phyloP scores from a whole-genome alignment of 2,797 vertebrate genomes.

The Helostoma temminkii region DNA sequence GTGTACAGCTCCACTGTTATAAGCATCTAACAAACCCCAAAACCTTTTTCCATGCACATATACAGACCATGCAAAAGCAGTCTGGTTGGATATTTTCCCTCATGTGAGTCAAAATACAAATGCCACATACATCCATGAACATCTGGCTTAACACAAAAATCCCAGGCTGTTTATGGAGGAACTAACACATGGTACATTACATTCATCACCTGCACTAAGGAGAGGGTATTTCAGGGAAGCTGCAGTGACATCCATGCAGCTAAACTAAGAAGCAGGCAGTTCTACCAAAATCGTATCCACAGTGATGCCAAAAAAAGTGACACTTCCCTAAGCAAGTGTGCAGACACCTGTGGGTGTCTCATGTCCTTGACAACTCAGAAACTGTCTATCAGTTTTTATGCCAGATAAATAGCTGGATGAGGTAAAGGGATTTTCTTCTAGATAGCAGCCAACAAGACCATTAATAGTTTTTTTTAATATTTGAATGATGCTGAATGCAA shows the following conservation, averaged over 20 bases:
- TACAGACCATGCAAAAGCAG: conserved; percentile 27
- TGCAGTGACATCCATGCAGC: conserved; percentile 32
- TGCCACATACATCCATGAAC: conserved; percentile 25
- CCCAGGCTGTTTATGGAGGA: conserved; percentile 35
- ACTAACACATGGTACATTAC: conserved; percentile 18
- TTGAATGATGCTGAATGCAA: conserved; percentile 2
- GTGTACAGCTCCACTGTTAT: conserved; percentile 24
- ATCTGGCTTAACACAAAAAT: conserved; percentile 32
- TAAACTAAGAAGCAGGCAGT: conserved; percentile 24
- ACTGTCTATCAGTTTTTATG: conserved; percentile 45
- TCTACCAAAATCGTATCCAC: conserved; percentile 19
- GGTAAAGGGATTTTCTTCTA: conserved; percentile 27
- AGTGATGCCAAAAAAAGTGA: conserved; percentile 53
- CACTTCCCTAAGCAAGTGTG: conserved; percentile 43
- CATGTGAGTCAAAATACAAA: conserved; percentile 24
- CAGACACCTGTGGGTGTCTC: conserved; percentile 66
- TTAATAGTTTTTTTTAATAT: conserved; percentile 32
- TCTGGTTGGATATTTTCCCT: conserved; percentile 21
- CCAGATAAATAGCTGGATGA: conserved; percentile 53
- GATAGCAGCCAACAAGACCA: conserved; percentile 22
- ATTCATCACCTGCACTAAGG: conserved; percentile 37
- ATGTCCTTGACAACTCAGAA: conserved; percentile 54
- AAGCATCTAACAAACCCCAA: conserved; percentile 25
- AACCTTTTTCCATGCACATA: conserved; percentile 8
- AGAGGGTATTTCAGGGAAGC: conserved; percentile 30